Evolutionary conservation across 1,140 invertebrate genomes (phyloP).

Genomic region (Neoseiulus cucumeris): DNA sequence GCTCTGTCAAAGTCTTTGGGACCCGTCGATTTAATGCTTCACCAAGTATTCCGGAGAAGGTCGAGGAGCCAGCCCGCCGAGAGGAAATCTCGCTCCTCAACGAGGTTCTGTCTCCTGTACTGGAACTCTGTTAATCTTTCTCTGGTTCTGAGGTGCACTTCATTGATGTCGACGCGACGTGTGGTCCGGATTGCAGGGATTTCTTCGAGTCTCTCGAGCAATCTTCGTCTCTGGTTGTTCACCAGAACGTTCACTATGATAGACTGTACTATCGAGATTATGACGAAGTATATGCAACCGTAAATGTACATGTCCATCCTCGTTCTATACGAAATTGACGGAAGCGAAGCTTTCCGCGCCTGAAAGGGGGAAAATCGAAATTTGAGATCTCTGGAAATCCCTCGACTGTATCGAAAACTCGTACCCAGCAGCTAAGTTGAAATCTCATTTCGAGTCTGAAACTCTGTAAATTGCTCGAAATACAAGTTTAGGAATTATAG

Average conservation of each 20-base stretch:
- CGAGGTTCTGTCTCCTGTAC: not conserved
- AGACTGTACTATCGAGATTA: not conserved
- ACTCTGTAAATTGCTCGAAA: not conserved
- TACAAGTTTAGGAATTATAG: not conserved
- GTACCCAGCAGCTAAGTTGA: too few species aligned
- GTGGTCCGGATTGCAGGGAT: not conserved
- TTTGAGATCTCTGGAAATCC: not conserved
- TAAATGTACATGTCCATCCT: not conserved
- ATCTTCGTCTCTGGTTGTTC: not conserved
- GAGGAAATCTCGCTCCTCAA: not conserved
- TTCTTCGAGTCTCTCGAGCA: not conserved
- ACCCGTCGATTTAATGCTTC: not conserved
- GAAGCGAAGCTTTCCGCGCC: not conserved
- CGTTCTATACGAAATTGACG: not conserved
- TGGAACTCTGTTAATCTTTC: not conserved
- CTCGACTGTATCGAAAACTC: not conserved
- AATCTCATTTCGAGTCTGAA: too few species aligned
- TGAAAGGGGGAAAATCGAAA: not conserved
- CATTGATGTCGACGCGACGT: not conserved
- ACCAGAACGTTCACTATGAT: not conserved
- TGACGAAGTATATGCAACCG: not conserved
- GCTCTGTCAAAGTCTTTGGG: not conserved
- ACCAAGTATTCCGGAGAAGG: not conserved
- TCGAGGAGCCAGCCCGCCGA: not conserved
- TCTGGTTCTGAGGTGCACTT: not conserved